phyloP scores from a whole-genome alignment of 2,797 vertebrate species.

The Chelon labrosus region DNA sequence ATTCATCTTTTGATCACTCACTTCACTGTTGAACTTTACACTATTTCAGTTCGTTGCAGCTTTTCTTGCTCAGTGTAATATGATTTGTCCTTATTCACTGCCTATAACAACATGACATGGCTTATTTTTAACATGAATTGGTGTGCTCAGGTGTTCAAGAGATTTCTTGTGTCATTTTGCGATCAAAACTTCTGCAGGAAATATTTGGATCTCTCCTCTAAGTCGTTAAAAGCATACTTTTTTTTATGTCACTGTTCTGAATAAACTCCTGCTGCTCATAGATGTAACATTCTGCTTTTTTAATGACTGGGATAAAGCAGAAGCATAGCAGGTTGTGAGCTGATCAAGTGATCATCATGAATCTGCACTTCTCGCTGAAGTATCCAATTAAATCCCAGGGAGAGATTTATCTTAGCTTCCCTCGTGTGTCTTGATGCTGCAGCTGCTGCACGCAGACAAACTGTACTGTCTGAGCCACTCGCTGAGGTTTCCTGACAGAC shows the following conservation, averaged over 20 bases:
- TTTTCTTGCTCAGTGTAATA: constrained; percentile 8
- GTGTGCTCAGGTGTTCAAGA: background rate
- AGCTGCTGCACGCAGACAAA: constrained; percentile 24
- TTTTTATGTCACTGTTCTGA: background rate
- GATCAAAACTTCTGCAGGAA: background rate
- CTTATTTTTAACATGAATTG: background rate
- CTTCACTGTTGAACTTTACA: constrained; percentile 7
- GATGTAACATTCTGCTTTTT: background rate
- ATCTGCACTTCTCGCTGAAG: constrained; percentile 11
- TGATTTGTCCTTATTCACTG: constrained; percentile 18
- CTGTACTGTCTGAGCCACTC: constrained; percentile 1
- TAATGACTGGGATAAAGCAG: background rate
- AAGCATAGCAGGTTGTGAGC: constrained; percentile 1
- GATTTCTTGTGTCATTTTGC: background rate
- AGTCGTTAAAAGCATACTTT: background rate
- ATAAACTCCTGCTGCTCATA: background rate
- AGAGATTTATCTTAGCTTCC: background rate
- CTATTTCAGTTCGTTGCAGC: constrained; percentile 1
- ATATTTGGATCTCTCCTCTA: background rate
- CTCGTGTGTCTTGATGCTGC: constrained; percentile 8
- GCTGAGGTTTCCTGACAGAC: constrained; percentile 2
- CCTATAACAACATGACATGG: background rate
- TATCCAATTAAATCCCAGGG: constrained; percentile 36
- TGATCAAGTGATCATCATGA: constrained; percentile 19
- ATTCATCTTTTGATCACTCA: constrained; percentile 20